phyloP scores from a whole-genome alignment of 1,140 invertebrate genomes.

The Pseudomyrmex flavicornis region DNA sequence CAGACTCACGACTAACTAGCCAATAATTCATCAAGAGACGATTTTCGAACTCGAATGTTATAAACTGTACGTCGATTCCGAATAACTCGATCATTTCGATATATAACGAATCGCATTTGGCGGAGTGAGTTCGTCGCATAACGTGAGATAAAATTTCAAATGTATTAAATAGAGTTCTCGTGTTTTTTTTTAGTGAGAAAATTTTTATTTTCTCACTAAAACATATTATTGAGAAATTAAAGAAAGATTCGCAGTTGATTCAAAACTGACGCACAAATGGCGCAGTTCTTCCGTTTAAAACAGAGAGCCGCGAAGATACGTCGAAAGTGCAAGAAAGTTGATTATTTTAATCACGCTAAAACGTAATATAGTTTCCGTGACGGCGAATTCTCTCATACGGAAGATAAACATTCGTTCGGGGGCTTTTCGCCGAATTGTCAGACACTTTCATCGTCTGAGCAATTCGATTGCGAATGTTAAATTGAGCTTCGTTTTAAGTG shows the following conservation, averaged over 20 bases:
- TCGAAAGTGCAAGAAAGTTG: slow-evolving; percentile 63
- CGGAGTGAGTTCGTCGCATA: not conserved
- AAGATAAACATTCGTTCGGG: slow-evolving; percentile 32
- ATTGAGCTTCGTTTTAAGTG: slow-evolving; percentile 6
- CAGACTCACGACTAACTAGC: not conserved
- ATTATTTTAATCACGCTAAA: slow-evolving; percentile 72
- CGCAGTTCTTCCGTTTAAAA: not conserved
- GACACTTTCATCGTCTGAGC: slow-evolving; percentile 5
- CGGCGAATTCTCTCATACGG: not conserved
- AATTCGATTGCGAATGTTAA: slow-evolving; percentile 2
- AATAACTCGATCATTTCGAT: no score
- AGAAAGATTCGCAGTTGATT: no score
- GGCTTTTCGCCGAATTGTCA: slow-evolving; percentile 19
- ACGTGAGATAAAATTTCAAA: not conserved
- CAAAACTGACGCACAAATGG: not conserved
- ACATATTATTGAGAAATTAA: no score
- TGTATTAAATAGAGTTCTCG: not conserved
- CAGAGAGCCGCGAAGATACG: not conserved
- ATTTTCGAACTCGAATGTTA: not conserved
- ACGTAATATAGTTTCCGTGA: not conserved
- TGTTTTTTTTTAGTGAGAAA: not conserved
- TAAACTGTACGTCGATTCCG: not conserved
- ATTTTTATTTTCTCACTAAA: no score
- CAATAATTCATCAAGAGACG: not conserved
- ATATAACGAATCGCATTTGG: no score